Percentiles rank a stretch among this genome's conserved stretches.
Conservation (phyloP, 1,140 invertebrate species). For the Philopotamus ludificatus region DNA sequence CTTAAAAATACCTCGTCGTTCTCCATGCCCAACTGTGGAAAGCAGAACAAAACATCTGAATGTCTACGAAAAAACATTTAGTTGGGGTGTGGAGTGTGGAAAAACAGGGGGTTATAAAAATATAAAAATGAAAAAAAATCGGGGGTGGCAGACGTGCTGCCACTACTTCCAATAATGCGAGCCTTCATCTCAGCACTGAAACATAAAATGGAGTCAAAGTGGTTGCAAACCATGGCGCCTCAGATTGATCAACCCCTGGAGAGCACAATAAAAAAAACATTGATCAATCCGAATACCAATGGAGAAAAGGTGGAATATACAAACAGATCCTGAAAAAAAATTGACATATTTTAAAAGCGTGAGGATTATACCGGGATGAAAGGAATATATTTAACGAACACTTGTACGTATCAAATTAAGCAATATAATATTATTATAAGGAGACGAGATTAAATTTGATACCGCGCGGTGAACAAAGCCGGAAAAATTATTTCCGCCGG, state of each 20-base stretch:
- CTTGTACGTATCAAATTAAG: too few species aligned
- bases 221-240: neutral
- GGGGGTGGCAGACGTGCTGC: too few species aligned
- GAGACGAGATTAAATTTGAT: neutral
- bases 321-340: too few species aligned
- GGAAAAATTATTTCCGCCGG: too few species aligned
- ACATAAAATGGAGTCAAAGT: neutral
- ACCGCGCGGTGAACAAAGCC: neutral
- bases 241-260: too few species aligned
- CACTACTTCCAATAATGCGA: neutral
- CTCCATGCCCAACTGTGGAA: constrained; percentile 82
- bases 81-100: constrained; percentile 2
- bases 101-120: constrained; percentile 4
- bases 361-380: too few species aligned
- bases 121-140: constrained; percentile 3
- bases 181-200: neutral
- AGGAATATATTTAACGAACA: too few species aligned
- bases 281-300: too few species aligned
- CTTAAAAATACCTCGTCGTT: constrained; percentile 74
- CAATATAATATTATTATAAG: too few species aligned
- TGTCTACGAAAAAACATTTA: constrained; percentile 29
- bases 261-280: too few species aligned
- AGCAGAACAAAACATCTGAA: constrained; percentile 49
- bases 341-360: too few species aligned
- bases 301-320: too few species aligned